Evolutionary conservation across 37 sponge, comb jelly and placozoan genomes (phyloP).

Genomic region (Axinella damicornis): DNA sequence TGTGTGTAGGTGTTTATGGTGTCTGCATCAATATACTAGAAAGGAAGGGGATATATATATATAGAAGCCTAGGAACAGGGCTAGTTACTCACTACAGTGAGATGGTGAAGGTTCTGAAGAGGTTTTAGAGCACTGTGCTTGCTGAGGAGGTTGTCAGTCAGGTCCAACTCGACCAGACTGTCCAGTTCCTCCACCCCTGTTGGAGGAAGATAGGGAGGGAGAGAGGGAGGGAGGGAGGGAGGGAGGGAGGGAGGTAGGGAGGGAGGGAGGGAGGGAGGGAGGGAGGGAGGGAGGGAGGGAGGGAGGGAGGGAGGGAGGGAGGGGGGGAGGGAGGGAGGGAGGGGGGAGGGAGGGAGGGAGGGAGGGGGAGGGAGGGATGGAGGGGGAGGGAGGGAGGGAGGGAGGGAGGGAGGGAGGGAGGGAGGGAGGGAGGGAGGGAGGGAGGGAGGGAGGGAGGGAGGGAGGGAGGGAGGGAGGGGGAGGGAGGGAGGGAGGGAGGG

Average conservation of each 20-base stretch:
- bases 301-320: too few species aligned
- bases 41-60: background rate
- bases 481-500: background rate
- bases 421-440: background rate
- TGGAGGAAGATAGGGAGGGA: too few species aligned
- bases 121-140: conserved; percentile 29
- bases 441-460: background rate
- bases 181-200: conserved; percentile 68
- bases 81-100: conserved; percentile 21
- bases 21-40: background rate
- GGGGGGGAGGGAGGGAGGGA: background rate
- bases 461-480: background rate
- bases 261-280: too few species aligned
- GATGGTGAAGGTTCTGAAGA: conserved; percentile 58
- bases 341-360: background rate
- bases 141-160: conserved; percentile 62
- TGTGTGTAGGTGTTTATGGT: too few species aligned
- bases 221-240: too few species aligned
- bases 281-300: too few species aligned
- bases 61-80: too few species aligned
- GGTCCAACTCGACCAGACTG: conserved; percentile 56
- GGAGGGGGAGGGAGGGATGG: background rate
- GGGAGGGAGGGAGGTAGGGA: too few species aligned
- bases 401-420: background rate
- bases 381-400: background rate